These are phyloP conservation scores for Speoplatyrhinus poulsoni DNA, from an alignment of 2,113 vertebrate species.

Conservation along the genomic window DNA sequence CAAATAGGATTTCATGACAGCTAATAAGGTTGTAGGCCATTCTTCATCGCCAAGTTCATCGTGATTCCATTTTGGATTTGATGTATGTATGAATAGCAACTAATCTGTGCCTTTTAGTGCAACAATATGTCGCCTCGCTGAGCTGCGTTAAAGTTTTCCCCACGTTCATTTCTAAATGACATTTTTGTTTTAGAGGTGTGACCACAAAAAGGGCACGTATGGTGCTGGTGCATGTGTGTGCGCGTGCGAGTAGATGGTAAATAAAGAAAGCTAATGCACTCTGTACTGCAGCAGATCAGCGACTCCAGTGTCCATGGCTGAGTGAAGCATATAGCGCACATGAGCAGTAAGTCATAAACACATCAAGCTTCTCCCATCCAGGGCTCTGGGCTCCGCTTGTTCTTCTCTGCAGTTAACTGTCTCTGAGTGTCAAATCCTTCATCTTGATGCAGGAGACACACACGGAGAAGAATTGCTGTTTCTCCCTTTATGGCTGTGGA, in stretches of 20 bases:
- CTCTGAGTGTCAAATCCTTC: slow-evolving; percentile 73
- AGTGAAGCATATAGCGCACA: slow-evolving; percentile 50
- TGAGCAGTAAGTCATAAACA: slow-evolving; percentile 68
- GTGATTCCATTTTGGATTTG: slow-evolving; percentile 25
- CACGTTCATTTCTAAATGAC: background rate
- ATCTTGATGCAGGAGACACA: slow-evolving; percentile 68
- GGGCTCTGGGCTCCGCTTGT: slow-evolving; percentile 60
- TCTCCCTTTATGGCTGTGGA: slow-evolving; percentile 67
- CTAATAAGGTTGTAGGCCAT: slow-evolving; percentile 61
- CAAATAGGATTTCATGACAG: slow-evolving; percentile 68
- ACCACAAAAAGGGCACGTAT: background rate
- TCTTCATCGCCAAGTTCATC: slow-evolving; percentile 36
- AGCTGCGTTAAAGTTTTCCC: background rate
- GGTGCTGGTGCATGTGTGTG: background rate
- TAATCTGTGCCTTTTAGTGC: slow-evolving; percentile 4
- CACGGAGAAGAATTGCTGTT: slow-evolving; percentile 65
- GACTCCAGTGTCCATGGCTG: slow-evolving; percentile 36
- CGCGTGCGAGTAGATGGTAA: background rate
- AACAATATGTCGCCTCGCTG: no score
- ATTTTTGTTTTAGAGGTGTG: background rate
- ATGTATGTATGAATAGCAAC: background rate
- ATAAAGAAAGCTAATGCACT: slow-evolving; percentile 15
- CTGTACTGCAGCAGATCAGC: slow-evolving; percentile 14
- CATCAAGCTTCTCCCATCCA: slow-evolving; percentile 54
- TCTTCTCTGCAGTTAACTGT: slow-evolving; percentile 67